Evolutionary conservation across 2,888 invertebrate genomes (phyloP).

Genomic region (Sceliomorpha sp.): DNA sequence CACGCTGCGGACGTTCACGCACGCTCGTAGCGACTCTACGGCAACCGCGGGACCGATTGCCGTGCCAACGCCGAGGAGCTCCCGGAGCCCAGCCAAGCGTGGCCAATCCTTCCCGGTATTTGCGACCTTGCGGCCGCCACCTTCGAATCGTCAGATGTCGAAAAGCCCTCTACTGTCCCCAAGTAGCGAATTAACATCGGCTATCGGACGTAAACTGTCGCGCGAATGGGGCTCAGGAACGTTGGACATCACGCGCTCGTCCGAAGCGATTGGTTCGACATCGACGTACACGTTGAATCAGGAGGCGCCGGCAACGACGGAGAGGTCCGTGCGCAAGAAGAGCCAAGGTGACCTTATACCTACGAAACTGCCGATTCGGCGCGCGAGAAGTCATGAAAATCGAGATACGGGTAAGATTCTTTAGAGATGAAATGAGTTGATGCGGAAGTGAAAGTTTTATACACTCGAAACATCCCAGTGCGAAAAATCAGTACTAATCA

Average conservation of each 20-base stretch:
- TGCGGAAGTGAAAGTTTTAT: too few species aligned
- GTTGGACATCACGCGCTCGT: slow-evolving; percentile 72
- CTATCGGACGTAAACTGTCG: slow-evolving; percentile 75
- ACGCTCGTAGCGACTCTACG: slow-evolving; percentile 68
- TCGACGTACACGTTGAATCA: slow-evolving; percentile 67
- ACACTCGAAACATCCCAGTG: too few species aligned
- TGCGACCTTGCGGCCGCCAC: slow-evolving; percentile 72
- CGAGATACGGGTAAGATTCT: slow-evolving; percentile 68
- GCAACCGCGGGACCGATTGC: slow-evolving; percentile 55
- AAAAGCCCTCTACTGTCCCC: slow-evolving; percentile 75
- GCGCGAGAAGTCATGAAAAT: slow-evolving; percentile 77
- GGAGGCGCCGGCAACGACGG: slow-evolving; percentile 64
- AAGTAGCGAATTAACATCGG: slow-evolving; percentile 73
- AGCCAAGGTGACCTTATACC: slow-evolving; percentile 60
- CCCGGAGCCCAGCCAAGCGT: slow-evolving; percentile 75
- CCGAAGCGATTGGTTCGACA: slow-evolving; percentile 70
- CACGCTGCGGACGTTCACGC: slow-evolving; percentile 67
- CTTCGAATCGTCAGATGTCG: slow-evolving; percentile 60
- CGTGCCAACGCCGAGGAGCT: slow-evolving; percentile 69
- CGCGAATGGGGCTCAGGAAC: slow-evolving; percentile 77
- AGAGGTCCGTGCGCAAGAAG: slow-evolving; percentile 60
- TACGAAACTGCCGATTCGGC: slow-evolving; percentile 71
- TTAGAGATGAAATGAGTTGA: too few species aligned
- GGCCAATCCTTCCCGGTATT: slow-evolving; percentile 78
- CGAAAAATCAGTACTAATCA: too few species aligned